Evolutionary conservation across 92 coral and sea anemone genomes (phyloP).

Genomic region (Porites rus): DNA sequence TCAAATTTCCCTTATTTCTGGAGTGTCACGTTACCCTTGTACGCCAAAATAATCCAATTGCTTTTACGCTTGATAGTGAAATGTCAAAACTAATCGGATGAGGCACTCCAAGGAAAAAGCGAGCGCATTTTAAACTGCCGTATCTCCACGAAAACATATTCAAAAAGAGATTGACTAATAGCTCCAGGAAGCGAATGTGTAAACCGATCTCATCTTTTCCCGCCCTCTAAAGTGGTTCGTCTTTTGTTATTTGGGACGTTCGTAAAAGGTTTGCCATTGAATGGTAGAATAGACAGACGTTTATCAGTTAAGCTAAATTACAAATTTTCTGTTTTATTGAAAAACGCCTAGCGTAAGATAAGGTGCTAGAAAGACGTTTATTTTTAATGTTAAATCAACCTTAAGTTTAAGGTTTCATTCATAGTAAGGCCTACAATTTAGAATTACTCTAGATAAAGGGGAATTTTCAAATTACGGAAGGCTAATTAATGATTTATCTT

Average conservation of each 20-base stretch:
- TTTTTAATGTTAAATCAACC: background rate
- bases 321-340: background rate
- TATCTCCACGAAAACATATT: constrained; percentile 26
- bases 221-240: constrained; percentile 29
- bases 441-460: background rate
- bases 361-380: background rate
- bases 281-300: constrained; percentile 66
- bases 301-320: constrained; percentile 33
- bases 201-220: constrained; percentile 44
- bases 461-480: too few relatives aligned
- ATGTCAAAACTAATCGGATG: constrained; percentile 11
- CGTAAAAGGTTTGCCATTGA: constrained; percentile 82
- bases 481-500: background rate
- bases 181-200: constrained; percentile 26
- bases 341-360: background rate
- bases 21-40: background rate
- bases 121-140: constrained; percentile 29
- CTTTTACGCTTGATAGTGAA: background rate
- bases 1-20: constrained; percentile 3
- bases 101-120: constrained; percentile 25
- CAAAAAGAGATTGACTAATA: constrained; percentile 37
- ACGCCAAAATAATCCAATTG: background rate
- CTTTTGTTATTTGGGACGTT: constrained; percentile 46
- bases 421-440: background rate
- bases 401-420: background rate